Evolutionary conservation across 1,140 invertebrate species (phyloP).

Genomic region (Aphaenogaster floridana): DNA sequence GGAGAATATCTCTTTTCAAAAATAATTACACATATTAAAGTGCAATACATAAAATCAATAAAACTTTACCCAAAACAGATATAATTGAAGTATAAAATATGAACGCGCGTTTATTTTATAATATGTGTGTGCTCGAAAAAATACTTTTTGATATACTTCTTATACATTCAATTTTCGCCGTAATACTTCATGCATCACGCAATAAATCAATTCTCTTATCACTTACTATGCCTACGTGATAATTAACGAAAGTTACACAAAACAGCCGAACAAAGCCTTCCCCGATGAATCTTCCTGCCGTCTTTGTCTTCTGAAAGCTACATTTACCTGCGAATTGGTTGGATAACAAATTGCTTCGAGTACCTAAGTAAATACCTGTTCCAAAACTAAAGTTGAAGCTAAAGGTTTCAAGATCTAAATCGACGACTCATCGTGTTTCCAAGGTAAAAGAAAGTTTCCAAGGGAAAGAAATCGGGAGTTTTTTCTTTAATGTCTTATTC

Average conservation of each 20-base stretch:
- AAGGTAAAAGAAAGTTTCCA: slow-evolving; percentile 20
- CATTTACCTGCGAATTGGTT: slow-evolving; percentile 38
- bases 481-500: neutral
- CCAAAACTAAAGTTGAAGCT: slow-evolving; percentile 29
- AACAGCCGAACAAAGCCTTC: neutral
- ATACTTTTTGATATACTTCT: neutral
- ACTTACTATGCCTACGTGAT: neutral
- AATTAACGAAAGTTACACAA: slow-evolving; percentile 7
- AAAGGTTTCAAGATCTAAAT: slow-evolving; percentile 5
- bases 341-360: slow-evolving; percentile 53
- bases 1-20: neutral
- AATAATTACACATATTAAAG: neutral
- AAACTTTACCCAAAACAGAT: neutral
- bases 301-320: slow-evolving; percentile 12
- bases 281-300: neutral
- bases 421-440: slow-evolving; percentile 1
- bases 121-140: neutral
- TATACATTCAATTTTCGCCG: neutral
- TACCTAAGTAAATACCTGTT: slow-evolving; percentile 41
- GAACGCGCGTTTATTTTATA: neutral
- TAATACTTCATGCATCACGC: neutral
- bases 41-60: neutral
- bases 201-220: slow-evolving; percentile 2
- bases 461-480: neutral
- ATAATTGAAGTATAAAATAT: neutral